phyloP scores from a whole-genome alignment of 2,113 vertebrate species.

The Ginglymostoma cirratum region DNA sequence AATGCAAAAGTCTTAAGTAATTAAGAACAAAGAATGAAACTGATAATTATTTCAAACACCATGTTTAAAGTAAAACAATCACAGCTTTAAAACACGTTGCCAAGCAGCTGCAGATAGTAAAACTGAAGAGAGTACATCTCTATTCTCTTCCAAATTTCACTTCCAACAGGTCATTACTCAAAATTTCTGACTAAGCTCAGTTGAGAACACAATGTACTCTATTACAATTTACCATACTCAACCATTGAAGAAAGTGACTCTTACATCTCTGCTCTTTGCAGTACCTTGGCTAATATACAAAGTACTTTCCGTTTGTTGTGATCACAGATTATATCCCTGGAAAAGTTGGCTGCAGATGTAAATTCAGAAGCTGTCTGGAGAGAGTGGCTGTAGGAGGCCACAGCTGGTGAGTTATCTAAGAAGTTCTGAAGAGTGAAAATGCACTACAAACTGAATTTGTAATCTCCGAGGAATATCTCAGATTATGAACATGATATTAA shows the following conservation, averaged over 20 bases:
- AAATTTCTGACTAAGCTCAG: background rate
- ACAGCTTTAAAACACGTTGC: background rate
- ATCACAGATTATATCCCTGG: too few species aligned
- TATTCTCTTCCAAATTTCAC: background rate
- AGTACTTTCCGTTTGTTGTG: background rate
- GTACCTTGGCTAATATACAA: background rate
- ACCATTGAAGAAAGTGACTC: background rate
- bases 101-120: background rate
- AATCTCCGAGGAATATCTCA: too few species aligned
- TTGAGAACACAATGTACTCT: background rate
- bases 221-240: background rate
- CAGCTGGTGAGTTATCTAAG: too few species aligned
- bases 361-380: too few species aligned
- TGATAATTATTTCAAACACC: constrained; percentile 16
- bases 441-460: too few species aligned
- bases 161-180: background rate
- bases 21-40: background rate
- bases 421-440: too few species aligned
- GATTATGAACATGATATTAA: too few species aligned
- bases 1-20: constrained; percentile 11
- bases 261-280: background rate
- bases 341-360: too few species aligned
- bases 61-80: background rate
- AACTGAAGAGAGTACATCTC: background rate
- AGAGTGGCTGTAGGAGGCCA: too few species aligned